Evolutionary conservation across 2,888 invertebrate species (phyloP), one percentile per base, ranked within the genome.

Genomic region (Lordiphosa andalusiaca): DNA sequence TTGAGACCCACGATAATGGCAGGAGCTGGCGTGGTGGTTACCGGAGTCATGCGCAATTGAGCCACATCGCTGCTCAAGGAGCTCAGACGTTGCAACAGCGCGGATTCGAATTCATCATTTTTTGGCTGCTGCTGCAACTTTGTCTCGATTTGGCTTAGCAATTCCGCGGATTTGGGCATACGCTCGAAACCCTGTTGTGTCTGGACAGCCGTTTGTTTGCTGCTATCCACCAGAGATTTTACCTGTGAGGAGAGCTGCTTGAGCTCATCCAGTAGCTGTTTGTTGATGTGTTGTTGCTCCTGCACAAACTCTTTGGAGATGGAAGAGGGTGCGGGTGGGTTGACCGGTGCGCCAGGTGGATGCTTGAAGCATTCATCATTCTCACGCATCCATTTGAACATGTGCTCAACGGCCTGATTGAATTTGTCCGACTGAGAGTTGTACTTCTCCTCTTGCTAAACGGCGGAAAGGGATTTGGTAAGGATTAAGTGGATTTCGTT

Each of bases 51-150:
- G 5, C 81, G 80, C 3, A 87, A 48, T 33, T 74, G 68, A 0
- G 88, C 87, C 39, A 92, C 80, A 63, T 91, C 90, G 9, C 81
- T 86, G 60, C 90, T 89, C 23, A 91, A 85, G 16, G 89, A 87
- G 33, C 89, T 89, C 47, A 92, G 84, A 59, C 89, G 89, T 36
- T 88, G 87, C n/a, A 90, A 72, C 0, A 91, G 87, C 69, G 90
- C 89, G 42, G 87, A 86, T 68, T 90, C 90, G 7, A 91, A 88
- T 40, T 90, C 89, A 10, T 89, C 82, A 36, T 90, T 88, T 54
- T 88, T 89, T 21, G 74, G 67, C 7, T 88, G 58, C 84, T 88
- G 59, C 85, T 86, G 46, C 12, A 90, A 64, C 69, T 84, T 88
- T 6, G 80, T 85, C 56, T 90, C 89, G 46, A 90, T 87, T 59